These are phyloP conservation scores for Solea solea DNA, from an alignment of 2,113 vertebrate species.

Conservation along the genomic window DNA sequence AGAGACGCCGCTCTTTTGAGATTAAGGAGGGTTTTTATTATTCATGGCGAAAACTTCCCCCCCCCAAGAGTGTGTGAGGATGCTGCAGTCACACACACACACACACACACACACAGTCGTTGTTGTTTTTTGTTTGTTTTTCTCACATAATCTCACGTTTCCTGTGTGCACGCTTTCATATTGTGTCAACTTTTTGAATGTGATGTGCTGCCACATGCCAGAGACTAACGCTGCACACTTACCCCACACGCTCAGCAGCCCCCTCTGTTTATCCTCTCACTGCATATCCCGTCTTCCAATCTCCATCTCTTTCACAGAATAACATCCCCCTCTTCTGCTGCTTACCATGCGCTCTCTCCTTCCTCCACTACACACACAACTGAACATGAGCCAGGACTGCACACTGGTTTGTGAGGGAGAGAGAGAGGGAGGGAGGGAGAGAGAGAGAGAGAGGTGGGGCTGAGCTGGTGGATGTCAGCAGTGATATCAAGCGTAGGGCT, in stretches of 20 bases:
- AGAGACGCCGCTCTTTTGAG: neutral
- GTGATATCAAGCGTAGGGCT: constrained; percentile 71
- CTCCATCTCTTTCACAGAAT: neutral
- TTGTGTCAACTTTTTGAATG: neutral
- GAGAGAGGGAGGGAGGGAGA: constrained; percentile 2
- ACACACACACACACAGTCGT: neutral
- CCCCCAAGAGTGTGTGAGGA: neutral
- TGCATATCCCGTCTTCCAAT: constrained; percentile 33
- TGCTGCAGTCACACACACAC: neutral
- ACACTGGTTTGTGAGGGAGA: constrained; percentile 38
- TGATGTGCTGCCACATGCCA: constrained; percentile 3
- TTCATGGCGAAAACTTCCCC: constrained; percentile 21
- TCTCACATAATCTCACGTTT: neutral
- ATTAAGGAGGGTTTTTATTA: constrained; percentile 13
- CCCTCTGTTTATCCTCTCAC: constrained; percentile 33
- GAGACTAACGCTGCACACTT: constrained; percentile 44
- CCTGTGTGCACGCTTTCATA: neutral
- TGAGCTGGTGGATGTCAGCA: constrained; percentile 67
- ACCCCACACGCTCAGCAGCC: constrained; percentile 42
- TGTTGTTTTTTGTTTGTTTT: neutral
- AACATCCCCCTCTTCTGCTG: constrained; percentile 36
- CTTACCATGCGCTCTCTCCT: constrained; percentile 18
- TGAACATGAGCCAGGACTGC: constrained; percentile 52
- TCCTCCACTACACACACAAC: constrained; percentile 49
- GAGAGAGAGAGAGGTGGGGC: constrained; percentile 44